Conservation (phyloP, 2,113 vertebrate genomes). For the Pelusios castaneus region DNA sequence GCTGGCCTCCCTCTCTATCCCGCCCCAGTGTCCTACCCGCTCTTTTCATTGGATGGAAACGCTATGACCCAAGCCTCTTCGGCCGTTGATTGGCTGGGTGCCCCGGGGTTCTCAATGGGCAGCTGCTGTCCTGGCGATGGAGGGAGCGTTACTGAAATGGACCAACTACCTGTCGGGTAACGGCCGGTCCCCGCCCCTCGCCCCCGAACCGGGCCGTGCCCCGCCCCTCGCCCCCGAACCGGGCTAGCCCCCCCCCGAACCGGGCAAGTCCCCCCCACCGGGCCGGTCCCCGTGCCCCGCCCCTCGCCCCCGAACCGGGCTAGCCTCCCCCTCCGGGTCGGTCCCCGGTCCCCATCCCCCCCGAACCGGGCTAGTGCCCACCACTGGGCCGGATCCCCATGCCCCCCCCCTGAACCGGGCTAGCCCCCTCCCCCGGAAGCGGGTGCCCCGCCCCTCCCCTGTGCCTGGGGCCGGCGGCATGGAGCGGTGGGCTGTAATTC, state of each 20-base stretch:
- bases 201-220: not conserved
- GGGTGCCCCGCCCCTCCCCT: too few species aligned
- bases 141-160: constrained; percentile 60
- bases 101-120: not conserved
- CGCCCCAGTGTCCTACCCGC: too few species aligned
- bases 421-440: not conserved
- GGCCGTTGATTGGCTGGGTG: not conserved
- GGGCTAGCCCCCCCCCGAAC: not conserved
- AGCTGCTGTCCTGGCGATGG: constrained; percentile 12
- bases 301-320: not conserved
- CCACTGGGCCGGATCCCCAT: too few species aligned
- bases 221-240: not conserved
- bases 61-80: not conserved
- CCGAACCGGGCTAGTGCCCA: not conserved
- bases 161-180: constrained; percentile 62
- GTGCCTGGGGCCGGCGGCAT: too few species aligned
- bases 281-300: not conserved
- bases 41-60: not conserved
- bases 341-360: not conserved
- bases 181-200: not conserved
- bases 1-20: too few species aligned
- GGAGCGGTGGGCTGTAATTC: too few species aligned
- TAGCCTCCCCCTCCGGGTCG: not conserved
- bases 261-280: not conserved
- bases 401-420: not conserved